A percentile compares a stretch with the other conserved stretches of the same genome.
Conservation (phyloP, 2,797 vertebrate species). For the Chromis chromis region DNA sequence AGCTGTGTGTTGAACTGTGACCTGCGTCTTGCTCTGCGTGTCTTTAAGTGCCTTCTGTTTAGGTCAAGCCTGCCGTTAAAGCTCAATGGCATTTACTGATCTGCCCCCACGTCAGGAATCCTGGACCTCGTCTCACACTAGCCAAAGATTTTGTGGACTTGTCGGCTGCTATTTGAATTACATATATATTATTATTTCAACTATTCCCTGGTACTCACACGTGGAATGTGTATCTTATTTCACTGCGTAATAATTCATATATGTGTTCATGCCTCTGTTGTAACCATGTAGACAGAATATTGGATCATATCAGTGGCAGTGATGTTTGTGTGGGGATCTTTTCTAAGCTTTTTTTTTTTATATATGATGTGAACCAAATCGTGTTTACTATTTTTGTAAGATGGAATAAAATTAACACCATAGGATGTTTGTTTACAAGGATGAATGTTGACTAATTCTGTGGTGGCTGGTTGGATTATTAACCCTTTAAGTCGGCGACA, state of each 20-base stretch:
- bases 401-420: neutral
- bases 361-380: slow-evolving; percentile 19
- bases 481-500: too few relatives aligned
- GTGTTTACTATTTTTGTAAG: slow-evolving; percentile 11
- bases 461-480: slow-evolving; percentile 33
- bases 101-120: slow-evolving; percentile 21
- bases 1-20: slow-evolving; percentile 23
- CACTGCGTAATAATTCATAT: too few relatives aligned
- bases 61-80: slow-evolving; percentile 36
- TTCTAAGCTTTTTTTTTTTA: slow-evolving; percentile 49
- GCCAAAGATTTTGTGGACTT: slow-evolving; percentile 66
- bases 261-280: neutral
- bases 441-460: slow-evolving; percentile 18
- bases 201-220: slow-evolving; percentile 10
- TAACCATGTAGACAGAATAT: slow-evolving; percentile 1
- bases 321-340: slow-evolving; percentile 31
- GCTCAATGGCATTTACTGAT: slow-evolving; percentile 31
- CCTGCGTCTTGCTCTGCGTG: neutral
- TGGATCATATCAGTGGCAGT: slow-evolving; percentile 26
- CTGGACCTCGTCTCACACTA: slow-evolving; percentile 10
- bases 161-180: slow-evolving; percentile 49
- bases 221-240: neutral
- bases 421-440: slow-evolving; percentile 21
- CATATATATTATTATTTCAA: neutral
- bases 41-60: slow-evolving; percentile 65